These are phyloP conservation scores for Drosophila kepulauana DNA, from an alignment of 1,140 invertebrate genomes.

Conservation along the genomic window DNA sequence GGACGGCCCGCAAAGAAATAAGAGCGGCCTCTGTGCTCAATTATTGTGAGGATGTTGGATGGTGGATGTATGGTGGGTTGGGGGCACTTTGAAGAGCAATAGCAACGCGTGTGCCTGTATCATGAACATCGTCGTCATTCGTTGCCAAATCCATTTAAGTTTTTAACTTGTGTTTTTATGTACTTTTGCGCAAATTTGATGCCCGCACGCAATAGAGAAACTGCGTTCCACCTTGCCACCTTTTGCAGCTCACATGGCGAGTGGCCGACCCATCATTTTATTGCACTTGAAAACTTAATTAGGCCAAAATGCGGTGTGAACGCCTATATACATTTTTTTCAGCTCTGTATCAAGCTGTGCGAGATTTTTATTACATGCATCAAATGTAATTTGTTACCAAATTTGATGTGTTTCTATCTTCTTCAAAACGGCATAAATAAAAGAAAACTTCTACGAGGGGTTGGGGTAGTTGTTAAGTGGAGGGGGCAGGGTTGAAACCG, in stretches of 20 bases:
- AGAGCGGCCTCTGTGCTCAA: slow-evolving; percentile 25
- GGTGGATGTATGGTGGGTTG: slow-evolving; percentile 6
- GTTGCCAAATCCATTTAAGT: slow-evolving; percentile 74
- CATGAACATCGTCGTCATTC: slow-evolving; percentile 49
- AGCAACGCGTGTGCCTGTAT: slow-evolving; percentile 40
- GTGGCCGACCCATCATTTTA: slow-evolving; percentile 75
- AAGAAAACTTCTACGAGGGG: slow-evolving; percentile 48
- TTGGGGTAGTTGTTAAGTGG: slow-evolving; percentile 30
- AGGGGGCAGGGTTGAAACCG: slow-evolving; percentile 32
- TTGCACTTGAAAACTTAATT: slow-evolving; percentile 85
- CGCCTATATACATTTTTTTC: slow-evolving; percentile 59
- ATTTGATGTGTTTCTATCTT: slow-evolving; percentile 84
- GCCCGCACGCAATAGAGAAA: slow-evolving; percentile 68
- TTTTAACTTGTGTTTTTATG: slow-evolving; percentile 81
- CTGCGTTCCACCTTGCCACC: slow-evolving; percentile 9
- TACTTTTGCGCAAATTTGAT: slow-evolving; percentile 75
- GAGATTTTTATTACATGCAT: slow-evolving; percentile 80
- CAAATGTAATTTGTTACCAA: slow-evolving; percentile 84
- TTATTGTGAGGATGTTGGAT: slow-evolving; percentile 15
- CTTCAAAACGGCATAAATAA: slow-evolving; percentile 79
- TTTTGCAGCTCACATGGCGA: slow-evolving; percentile 16
- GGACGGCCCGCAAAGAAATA: slow-evolving; percentile 48
- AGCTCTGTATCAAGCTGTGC: slow-evolving; percentile 61
- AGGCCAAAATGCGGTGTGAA: slow-evolving; percentile 81
- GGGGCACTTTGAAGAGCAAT: slow-evolving; percentile 6